Evolutionary conservation across 2,113 vertebrate species (phyloP).

Genomic region (Dolichotis patagonum): DNA sequence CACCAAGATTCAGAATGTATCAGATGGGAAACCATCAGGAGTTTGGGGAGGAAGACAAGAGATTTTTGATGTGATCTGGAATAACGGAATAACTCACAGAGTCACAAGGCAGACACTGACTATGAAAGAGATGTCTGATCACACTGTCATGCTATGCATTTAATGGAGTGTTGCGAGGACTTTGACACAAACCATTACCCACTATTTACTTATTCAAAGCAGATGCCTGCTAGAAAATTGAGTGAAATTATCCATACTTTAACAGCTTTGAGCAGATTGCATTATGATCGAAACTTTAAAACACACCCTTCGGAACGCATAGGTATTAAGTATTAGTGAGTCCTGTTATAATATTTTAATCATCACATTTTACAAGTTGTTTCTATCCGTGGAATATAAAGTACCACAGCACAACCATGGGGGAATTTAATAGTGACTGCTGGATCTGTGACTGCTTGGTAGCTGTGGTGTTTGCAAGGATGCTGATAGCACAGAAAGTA

Average conservation of each 20-base stretch:
- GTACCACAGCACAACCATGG: not conserved
- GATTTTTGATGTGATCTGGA: conserved; percentile 87
- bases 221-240: conserved; percentile 89
- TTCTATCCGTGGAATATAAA: conserved; percentile 71
- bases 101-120: conserved; percentile 88
- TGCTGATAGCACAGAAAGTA: conserved; percentile 45
- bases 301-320: conserved; percentile 78
- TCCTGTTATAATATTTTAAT: conserved; percentile 78
- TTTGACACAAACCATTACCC: conserved; percentile 96
- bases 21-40: conserved; percentile 82
- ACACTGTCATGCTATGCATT: conserved; percentile 92
- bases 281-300: conserved; percentile 86
- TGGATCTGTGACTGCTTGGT: conserved; percentile 28
- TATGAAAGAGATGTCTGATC: conserved; percentile 92
- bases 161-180: conserved; percentile 95
- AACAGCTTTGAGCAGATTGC: conserved; percentile 86
- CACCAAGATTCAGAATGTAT: conserved; percentile 81
- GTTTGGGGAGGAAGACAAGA: conserved; percentile 85
- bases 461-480: conserved; percentile 64
- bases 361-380: conserved; percentile 72
- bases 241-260: conserved; percentile 89
- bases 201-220: conserved; percentile 94
- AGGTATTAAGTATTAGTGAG: conserved; percentile 78
- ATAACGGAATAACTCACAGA: conserved; percentile 87
- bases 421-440: not conserved